Evolutionary conservation across 1,140 invertebrate species (phyloP), one percentile per base, ranked within the genome.

Genomic region (Temnothorax nylanderi): DNA sequence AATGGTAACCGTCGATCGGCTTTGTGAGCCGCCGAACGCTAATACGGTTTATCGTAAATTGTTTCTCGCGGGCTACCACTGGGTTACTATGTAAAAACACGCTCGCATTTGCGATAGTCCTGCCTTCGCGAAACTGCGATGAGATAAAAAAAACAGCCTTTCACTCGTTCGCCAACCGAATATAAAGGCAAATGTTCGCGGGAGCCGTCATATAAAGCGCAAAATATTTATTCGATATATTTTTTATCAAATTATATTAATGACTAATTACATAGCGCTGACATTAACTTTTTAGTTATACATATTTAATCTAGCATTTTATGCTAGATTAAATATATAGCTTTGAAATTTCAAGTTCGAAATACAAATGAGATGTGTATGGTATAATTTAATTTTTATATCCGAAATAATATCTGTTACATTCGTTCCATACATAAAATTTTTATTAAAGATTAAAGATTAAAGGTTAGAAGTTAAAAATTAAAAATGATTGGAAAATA

Each of bases 21-120:
- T 87, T 85, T 84, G 89, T 37, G 81, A 87, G 81, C 85, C 77
- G 69, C 85, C 54, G 41, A 78, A 75, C 76, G 41, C 76, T 86
- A 76, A 86, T 76, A 78, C 75, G 76, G 82, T 88, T 87, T 67
- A 74, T 85, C 75, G 75, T 87, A 88, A 91, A 87, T 87, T 64
- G 60, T 32, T 87, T 82, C 51, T 85, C 65, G 86, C 64, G 74
- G 62, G 26, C 41, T 51, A 60, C 77, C 64, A 60, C 58, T 7
- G 69, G 65, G 67, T 67, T 26, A 54, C 74, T 67, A 65, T 67
- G 34, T 49, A 62, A 72, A 88, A 84, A 84, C 51, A 44, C 41
- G 47, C 34, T 71, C 64, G 64, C 77, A 78, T 78, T 60, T 58
- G 65, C 49, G 44, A 41, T 49, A 81, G 41, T 21, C 26, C 56